Evolutionary conservation across 2,888 invertebrate genomes (phyloP).

Genomic region (Chaetoderma sp.): DNA sequence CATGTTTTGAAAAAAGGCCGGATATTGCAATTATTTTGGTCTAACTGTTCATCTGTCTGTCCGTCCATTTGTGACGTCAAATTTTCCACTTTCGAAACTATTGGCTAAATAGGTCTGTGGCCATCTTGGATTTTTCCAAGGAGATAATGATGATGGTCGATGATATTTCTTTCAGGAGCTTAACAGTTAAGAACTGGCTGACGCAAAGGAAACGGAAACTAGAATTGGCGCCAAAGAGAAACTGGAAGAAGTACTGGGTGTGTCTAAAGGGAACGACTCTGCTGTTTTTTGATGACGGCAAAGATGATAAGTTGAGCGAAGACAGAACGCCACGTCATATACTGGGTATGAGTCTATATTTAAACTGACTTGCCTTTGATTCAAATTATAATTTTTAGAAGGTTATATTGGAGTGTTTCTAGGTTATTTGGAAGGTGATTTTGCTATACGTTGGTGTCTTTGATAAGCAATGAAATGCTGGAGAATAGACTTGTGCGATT

Average conservation of each 20-base stretch:
- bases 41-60: too few relatives aligned
- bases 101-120: not conserved
- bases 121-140: not conserved
- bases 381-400: not conserved
- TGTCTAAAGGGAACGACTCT: conserved; percentile 96
- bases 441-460: too few relatives aligned
- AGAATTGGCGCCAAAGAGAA: conserved; percentile 93
- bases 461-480: too few relatives aligned
- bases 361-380: not conserved
- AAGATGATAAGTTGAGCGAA: conserved; percentile 54
- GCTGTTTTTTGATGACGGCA: conserved; percentile 80
- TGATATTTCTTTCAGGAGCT: conserved; percentile 79
- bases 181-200: conserved; percentile 98
- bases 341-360: conserved; percentile 48
- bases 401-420: too few relatives aligned
- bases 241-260: conserved; percentile 99
- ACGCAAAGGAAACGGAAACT: conserved; percentile 96
- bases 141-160: too few relatives aligned
- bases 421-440: too few relatives aligned
- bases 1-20: too few relatives aligned
- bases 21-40: too few relatives aligned
- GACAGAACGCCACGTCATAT: conserved; percentile 63
- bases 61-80: too few relatives aligned
- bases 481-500: too few relatives aligned
- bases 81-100: not conserved